phyloP scores from a whole-genome alignment of 1,140 invertebrate genomes.

The Pseudomyrmex gracilis region DNA sequence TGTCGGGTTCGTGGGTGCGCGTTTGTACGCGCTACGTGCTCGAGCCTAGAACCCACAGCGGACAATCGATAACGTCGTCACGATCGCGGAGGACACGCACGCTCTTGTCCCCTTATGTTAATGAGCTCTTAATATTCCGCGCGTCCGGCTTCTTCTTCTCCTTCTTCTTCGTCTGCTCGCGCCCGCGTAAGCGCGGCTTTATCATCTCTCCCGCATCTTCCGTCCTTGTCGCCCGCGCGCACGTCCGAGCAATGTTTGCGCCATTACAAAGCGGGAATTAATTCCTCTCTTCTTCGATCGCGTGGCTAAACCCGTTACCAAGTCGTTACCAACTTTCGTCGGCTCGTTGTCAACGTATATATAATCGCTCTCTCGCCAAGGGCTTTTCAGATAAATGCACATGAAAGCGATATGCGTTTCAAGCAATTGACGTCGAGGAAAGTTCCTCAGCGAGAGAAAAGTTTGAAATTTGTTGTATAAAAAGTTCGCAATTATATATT shows the following conservation, averaged over 20 bases:
- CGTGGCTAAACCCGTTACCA: conserved; percentile 45
- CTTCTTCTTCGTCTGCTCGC: conserved; percentile 50
- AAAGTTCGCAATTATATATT: too few relatives aligned
- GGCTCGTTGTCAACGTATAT: background rate
- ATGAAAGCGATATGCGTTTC: background rate
- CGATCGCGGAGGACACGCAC: conserved; percentile 81
- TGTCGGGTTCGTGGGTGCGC: conserved; percentile 74
- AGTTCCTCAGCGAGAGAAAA: too few relatives aligned
- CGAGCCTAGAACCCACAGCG: conserved; percentile 65
- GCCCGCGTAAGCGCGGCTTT: background rate
- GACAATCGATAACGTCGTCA: conserved; percentile 84
- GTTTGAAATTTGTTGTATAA: too few relatives aligned
- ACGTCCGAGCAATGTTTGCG: conserved; percentile 42
- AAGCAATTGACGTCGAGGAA: too few relatives aligned
- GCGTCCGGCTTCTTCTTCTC: conserved; percentile 66
- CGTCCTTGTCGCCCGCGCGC: conserved; percentile 31
- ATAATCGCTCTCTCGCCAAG: conserved; percentile 7
- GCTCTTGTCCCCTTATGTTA: conserved; percentile 81
- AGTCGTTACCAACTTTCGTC: conserved; percentile 42
- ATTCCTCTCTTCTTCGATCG: conserved; percentile 60
- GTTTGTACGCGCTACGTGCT: conserved; percentile 68
- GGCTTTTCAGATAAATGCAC: background rate
- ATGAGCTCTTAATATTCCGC: conserved; percentile 83
- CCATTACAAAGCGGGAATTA: conserved; percentile 60
- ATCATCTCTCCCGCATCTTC: conserved; percentile 45